Evolutionary conservation across 92 coral and sea anemone species (phyloP).

Genomic region (Muricea muricata): DNA sequence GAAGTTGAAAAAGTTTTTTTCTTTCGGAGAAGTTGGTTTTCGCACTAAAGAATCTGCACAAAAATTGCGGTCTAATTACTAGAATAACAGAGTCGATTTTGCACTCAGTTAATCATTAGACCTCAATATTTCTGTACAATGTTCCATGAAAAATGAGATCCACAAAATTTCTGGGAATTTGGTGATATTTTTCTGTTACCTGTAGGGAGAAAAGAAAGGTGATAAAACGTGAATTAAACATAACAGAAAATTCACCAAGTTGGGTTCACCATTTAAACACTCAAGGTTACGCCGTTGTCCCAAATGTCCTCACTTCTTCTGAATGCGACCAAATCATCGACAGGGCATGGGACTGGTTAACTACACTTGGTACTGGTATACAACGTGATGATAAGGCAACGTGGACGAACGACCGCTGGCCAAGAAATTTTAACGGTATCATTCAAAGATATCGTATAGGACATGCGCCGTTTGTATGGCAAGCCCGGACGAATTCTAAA

Average conservation of each 20-base stretch:
- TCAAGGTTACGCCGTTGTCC: conserved; percentile 31
- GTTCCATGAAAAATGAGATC: too few species aligned
- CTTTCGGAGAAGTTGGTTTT: too few species aligned
- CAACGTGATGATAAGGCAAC: conserved; percentile 5
- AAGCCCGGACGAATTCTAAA: conserved; percentile 13
- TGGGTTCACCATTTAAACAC: conserved; percentile 12
- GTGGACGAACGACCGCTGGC: conserved; percentile 39
- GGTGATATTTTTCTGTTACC: too few species aligned
- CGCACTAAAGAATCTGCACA: too few species aligned
- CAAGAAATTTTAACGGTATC: conserved; percentile 23
- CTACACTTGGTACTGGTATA: conserved; percentile 25
- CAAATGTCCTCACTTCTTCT: conserved; percentile 1
- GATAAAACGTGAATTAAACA: not conserved
- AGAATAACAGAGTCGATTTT: too few species aligned
- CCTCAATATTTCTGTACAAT: too few species aligned
- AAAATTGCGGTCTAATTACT: too few species aligned
- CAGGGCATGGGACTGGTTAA: conserved; percentile 24
- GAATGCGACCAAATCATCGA: conserved; percentile 24
- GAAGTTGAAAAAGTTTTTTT: too few species aligned
- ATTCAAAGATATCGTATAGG: conserved; percentile 34
- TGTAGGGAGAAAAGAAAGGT: too few species aligned
- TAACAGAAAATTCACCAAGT: conserved; percentile 4
- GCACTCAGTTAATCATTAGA: too few species aligned
- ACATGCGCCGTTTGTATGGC: conserved; percentile 32
- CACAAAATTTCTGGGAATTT: too few species aligned